Base-by-base conservation (phyloP, 2,797 vertebrate genomes). In the Cichlasoma orientale region DNA sequence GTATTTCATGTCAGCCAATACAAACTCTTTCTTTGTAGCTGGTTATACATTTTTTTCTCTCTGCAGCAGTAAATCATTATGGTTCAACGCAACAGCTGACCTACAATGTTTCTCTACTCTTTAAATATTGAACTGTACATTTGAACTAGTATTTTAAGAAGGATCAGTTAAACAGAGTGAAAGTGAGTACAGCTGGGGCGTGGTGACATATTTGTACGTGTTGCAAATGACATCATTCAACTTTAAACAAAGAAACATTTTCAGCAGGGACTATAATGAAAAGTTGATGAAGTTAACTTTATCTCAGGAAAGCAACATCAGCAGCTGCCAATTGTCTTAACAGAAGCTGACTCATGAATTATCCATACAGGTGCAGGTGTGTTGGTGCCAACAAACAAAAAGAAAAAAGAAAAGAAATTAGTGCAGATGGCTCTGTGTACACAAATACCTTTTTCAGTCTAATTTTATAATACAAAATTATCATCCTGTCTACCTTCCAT, bases 281-380 rank as follows among this genome's bases (percentile, higher is more conserved):
- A 82, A 71, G 61, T 38, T 80, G 57, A 88, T 80, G 70, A 81
- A 84, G 76, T 66, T 9, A 11, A 52, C 52, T 72, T 72, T 6
- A 33, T 18, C 52, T 69, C 7, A 0, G 44, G 33, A 53, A 58
- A 23, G 23, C 31, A 23, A n/a, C 63, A 54, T 36, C 21, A 68
- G 78, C 80, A 25, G 66, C 83, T 78, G 73, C 47, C 58, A 31
- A 54, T 31, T 16, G 52, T 56, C 54, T 79, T 29, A 0, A 2
- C 44, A 11, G 63, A 57, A 38, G 25, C 36, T 2, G 16, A 47
- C 25, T 79, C n/a, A 19, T 77, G 50, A 83, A 79, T 84, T 77
- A 86, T 70, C 63, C 16, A 74, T 53, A 27, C 38, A 21, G 29
- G 53, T 69, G 69, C 57, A 63, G 54, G 23, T 72, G 77, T 27